Percentiles rank a stretch among this genome's conserved stretches.
Conservation (phyloP, 2,888 invertebrate species). For the Diploptera punctata region DNA sequence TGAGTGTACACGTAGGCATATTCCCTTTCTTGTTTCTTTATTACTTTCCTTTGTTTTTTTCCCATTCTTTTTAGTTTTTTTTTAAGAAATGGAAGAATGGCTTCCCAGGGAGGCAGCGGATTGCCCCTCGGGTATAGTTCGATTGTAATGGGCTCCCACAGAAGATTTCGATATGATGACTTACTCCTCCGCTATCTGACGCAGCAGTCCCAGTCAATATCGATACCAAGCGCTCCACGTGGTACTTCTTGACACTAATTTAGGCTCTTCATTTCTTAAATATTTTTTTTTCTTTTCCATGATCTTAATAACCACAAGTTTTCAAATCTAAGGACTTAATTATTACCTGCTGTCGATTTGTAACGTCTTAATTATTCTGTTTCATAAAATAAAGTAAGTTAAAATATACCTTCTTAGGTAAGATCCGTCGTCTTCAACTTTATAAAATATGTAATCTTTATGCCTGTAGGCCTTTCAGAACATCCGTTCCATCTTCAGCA, state of each 20-base stretch:
- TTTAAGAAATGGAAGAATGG: conserved; percentile 50
- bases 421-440: too few species aligned
- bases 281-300: not conserved
- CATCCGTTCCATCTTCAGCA: too few species aligned
- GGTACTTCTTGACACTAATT: not conserved
- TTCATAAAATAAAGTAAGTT: too few species aligned
- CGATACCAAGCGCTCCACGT: conserved; percentile 9
- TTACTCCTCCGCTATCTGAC: conserved; percentile 32
- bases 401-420: too few species aligned
- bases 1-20: conserved; percentile 10
- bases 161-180: conserved; percentile 28
- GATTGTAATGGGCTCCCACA: conserved; percentile 41
- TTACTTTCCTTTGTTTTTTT: conserved; percentile 18
- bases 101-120: conserved; percentile 47
- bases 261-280: not conserved
- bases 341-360: too few species aligned
- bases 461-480: too few species aligned
- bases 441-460: too few species aligned
- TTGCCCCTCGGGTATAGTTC: conserved; percentile 36
- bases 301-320: too few species aligned
- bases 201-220: conserved; percentile 4
- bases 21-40: conserved; percentile 1
- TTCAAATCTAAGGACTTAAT: too few species aligned
- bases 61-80: not conserved
- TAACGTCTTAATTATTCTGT: too few species aligned